phyloP scores from a whole-genome alignment of 2,888 invertebrate species.

The Eucera pruinosa region DNA sequence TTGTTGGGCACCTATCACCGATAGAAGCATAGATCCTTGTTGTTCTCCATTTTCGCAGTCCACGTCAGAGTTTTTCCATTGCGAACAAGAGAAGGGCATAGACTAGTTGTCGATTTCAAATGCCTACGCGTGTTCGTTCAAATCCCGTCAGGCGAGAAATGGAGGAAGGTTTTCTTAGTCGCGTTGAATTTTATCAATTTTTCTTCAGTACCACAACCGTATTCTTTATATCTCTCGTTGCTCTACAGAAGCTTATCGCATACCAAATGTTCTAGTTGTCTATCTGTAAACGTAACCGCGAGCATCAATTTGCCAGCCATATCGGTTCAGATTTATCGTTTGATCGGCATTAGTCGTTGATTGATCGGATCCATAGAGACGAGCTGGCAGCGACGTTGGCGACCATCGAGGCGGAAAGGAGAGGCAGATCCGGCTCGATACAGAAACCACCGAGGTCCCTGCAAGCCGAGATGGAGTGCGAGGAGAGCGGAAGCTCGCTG shows the following conservation, averaged over 20 bases:
- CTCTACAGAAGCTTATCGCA: slow-evolving; percentile 10
- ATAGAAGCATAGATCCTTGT: not conserved
- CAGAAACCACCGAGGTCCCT: slow-evolving; percentile 88
- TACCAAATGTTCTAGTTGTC: not conserved
- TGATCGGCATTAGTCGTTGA: slow-evolving; percentile 1
- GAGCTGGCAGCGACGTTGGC: slow-evolving; percentile 80
- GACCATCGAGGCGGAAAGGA: slow-evolving; percentile 84
- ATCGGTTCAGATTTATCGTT: not conserved
- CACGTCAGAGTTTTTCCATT: not conserved
- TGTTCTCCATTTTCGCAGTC: not conserved
- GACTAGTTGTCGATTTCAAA: not conserved
- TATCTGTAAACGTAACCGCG: not conserved
- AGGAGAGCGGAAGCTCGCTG: slow-evolving; percentile 87
- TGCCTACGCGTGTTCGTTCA: slow-evolving; percentile 12
- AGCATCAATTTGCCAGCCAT: not conserved
- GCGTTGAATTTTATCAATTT: not conserved
- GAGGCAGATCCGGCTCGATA: slow-evolving; percentile 80
- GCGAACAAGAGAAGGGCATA: not conserved
- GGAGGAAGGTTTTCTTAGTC: slow-evolving; percentile 8
- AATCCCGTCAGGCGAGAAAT: slow-evolving; percentile 15
- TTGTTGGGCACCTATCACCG: not conserved
- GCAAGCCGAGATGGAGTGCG: slow-evolving; percentile 95
- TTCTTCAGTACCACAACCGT: not conserved
- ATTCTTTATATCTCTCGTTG: not conserved
- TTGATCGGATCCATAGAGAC: slow-evolving; percentile 71